Percentiles rank a stretch among this genome's conserved stretches.
Evolutionary conservation across 2,113 vertebrate species (phyloP).

Genomic region (Anolis carolinensis): DNA sequence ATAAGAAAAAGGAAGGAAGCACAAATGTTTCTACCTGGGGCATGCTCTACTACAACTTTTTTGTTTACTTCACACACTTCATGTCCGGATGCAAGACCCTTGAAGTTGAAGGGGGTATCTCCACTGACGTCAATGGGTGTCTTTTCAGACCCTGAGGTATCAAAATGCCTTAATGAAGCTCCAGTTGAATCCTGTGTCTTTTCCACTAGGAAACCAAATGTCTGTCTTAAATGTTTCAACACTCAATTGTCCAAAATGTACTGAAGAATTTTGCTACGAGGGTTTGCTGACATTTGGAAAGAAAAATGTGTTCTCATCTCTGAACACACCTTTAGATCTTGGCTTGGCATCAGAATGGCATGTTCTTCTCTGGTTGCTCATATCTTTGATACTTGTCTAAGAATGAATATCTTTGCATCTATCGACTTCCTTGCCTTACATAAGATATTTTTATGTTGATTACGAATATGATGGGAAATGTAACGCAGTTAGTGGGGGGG

Average conservation of each 20-base stretch:
- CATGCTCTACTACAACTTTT: neutral
- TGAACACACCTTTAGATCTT: slow-evolving; percentile 26
- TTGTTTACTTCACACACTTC: slow-evolving; percentile 13
- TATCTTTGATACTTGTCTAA: slow-evolving; percentile 26
- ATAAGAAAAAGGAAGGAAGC: slow-evolving; percentile 2
- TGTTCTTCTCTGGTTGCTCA: slow-evolving; percentile 18
- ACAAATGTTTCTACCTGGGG: neutral
- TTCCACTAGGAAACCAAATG: slow-evolving; percentile 19
- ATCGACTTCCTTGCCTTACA: slow-evolving; percentile 19
- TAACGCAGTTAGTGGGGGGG: neutral
- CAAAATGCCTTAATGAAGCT: slow-evolving; percentile 22
- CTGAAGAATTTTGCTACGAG: slow-evolving; percentile 8
- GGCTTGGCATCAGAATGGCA: neutral
- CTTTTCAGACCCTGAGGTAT: slow-evolving; percentile 2
- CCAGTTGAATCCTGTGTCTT: slow-evolving; percentile 13
- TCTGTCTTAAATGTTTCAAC: slow-evolving; percentile 16
- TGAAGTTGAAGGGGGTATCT: slow-evolving; percentile 21
- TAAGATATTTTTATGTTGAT: neutral
- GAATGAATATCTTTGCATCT: slow-evolving; percentile 40
- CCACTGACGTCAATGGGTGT: slow-evolving; percentile 29
- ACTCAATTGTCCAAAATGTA: slow-evolving; percentile 25
- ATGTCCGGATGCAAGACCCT: slow-evolving; percentile 19
- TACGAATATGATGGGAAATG: neutral
- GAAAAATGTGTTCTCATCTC: neutral
- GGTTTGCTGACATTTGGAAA: slow-evolving; percentile 20